Evolutionary conservation across 1,140 invertebrate species (phyloP), one percentile per base, ranked within the genome.

Genomic region (Muscidifurax raptorellus): DNA sequence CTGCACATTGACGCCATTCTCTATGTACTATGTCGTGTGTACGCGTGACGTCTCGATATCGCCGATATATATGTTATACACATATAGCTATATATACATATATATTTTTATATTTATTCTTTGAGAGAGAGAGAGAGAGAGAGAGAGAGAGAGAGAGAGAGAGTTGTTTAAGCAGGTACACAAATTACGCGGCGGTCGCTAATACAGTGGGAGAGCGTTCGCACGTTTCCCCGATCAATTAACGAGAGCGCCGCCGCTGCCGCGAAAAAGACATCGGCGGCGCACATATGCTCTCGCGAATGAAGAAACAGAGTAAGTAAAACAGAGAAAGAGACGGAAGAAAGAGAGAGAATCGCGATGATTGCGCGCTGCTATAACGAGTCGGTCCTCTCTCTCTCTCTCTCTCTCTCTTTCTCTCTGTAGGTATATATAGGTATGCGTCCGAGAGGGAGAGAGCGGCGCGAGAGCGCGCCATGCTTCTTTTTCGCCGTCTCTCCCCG

Each of bases 391-490:
- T 18, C 71, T 10, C 71, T 18, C n/a, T 0, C 36, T 18, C n/a
- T 9, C 69, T 0, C 69, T 71, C 69, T 71, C 28, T 71, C 9
- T 12, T 2, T 30, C 10, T 25, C 27, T 71, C 28, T 40, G 15
- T 74, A 47, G n/a, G n/a, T 27, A 32, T 30, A 28, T 27, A 18
- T 32, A 32, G 7, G 47, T 52, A 52, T 52, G 47, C 47, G 13
- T 52, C 13, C 47, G n/a, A 44, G 22, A 2, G 32, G 22, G 28
- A 40, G 32, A 59, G 22, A 30, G 64, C 78, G 69, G 47, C 64
- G 32, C 52, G 27, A 40, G 66, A 40, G 76, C 36, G 83, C 76
- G 77, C 77, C 83, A 80, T 80, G 83, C 83, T 80, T 80, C 67
- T 74, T 84, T 75, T 83, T 76, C 36, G 75, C 47, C 75, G 40